Base-by-base conservation (phyloP, 2,888 invertebrate genomes). In the Oxystoma pomonae region DNA sequence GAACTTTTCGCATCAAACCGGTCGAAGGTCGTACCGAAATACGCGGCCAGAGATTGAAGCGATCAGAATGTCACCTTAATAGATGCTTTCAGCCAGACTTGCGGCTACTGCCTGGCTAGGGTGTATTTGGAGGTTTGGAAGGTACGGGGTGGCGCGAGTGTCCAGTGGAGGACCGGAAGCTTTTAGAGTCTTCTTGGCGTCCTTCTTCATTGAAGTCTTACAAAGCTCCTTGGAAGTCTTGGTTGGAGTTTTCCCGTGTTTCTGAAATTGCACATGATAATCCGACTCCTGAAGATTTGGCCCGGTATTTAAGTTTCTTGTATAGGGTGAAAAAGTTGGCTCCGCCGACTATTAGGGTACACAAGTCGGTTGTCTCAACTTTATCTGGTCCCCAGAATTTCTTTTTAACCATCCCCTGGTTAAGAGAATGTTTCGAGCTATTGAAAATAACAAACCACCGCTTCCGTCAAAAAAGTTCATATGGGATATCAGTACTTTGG, bases 341-440 rank as follows among this genome's bases (percentile, higher is more conserved):
- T 3, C 55, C 59, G 21, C 16, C 22, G n/a, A 66, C 62, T 12
- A 62, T 64, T 0, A 60, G 53, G n/a, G 1, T 66, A 0, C 62
- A 64, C 17, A 66, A 66, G 60, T 64, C 66, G 12, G 64, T 58
- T 9, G 56, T 65, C 12, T 20, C 59, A 12, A 57, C 65, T n/a
- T 61, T 65, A 20, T 57, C 63, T n/a, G 55, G 58, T n/a, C 62
- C 62, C 16, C 20, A 50, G 12, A 56, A 35, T 16, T 16, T 53
- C 17, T 35, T 17, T 52, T 57, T 12, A 59, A 49, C 17, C 58
- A 63, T 61, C 57, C 63, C 12, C 17, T 67, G 19, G 51, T 67
- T 18, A 60, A 65, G 52, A 62, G 66, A 16, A 66, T 66, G 20
- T n/a, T 70, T 5, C 69, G 69, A 59, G 67, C 64, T 1, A 67